Evolutionary conservation across 2,797 vertebrate genomes (phyloP).

Genomic region (Agapornis canus): DNA sequence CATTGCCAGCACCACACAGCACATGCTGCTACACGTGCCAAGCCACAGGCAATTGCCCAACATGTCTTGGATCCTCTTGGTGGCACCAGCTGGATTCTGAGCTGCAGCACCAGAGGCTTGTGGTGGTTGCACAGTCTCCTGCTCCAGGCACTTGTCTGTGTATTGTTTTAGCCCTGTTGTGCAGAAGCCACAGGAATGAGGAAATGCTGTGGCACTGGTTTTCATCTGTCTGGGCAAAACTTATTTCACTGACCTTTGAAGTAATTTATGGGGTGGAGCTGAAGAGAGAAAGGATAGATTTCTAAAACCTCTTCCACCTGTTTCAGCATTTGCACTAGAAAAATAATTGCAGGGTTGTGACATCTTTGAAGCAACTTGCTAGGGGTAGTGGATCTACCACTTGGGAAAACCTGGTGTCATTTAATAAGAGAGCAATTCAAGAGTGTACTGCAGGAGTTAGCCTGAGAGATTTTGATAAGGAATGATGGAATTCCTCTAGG

Average conservation of each 20-base stretch:
- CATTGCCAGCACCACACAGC: rapidly evolving
- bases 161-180: background rate
- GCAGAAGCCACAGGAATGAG: background rate
- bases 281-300: background rate
- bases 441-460: background rate
- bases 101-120: rapidly evolving
- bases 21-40: rapidly evolving
- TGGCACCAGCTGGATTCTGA: background rate
- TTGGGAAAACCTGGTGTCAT: background rate
- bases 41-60: rapidly evolving
- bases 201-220: background rate
- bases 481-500: background rate
- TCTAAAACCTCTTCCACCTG: background rate
- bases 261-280: background rate
- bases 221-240: background rate
- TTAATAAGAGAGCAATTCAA: background rate
- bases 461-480: background rate
- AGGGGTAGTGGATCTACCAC: background rate
- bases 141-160: background rate
- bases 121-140: background rate
- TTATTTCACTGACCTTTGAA: background rate
- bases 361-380: background rate
- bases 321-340: background rate
- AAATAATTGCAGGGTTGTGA: background rate
- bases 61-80: rapidly evolving